These are phyloP conservation scores for Clarias pachynema DNA, from an alignment of 2,797 vertebrate species.

Conservation along the genomic window DNA sequence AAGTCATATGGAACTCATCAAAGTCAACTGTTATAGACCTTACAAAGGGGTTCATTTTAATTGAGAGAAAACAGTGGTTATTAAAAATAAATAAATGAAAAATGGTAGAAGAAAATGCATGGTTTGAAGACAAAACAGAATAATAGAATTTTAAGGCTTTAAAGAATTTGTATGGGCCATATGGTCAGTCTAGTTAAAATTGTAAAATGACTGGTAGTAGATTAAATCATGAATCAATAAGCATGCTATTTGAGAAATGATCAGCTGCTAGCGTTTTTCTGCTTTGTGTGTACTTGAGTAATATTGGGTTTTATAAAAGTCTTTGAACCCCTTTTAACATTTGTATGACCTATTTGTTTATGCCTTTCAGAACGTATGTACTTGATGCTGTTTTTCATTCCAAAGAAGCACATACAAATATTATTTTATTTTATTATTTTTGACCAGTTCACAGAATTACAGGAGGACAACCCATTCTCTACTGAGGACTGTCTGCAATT, in stretches of 20 bases:
- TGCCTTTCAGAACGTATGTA: too few species aligned
- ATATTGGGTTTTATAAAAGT: not conserved
- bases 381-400: not conserved
- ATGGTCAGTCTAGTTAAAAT: not conserved
- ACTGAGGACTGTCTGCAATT: conserved; percentile 86
- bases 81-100: not conserved
- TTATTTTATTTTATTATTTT: too few species aligned
- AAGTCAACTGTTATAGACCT: not conserved
- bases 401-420: not conserved
- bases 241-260: not conserved
- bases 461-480: conserved; percentile 78
- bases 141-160: not conserved
- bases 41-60: not conserved
- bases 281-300: not conserved
- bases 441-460: conserved; percentile 69
- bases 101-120: not conserved
- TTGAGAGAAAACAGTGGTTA: not conserved
- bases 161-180: not conserved
- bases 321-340: not conserved
- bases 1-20: not conserved
- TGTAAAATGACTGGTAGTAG: not conserved
- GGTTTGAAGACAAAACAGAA: not conserved
- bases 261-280: not conserved
- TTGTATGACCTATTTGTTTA: not conserved
- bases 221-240: too few species aligned